A percentile compares a stretch with the other conserved stretches of the same genome.
Evolutionary conservation across 1,140 invertebrate species (phyloP).

Genomic region (Bombus confusus): DNA sequence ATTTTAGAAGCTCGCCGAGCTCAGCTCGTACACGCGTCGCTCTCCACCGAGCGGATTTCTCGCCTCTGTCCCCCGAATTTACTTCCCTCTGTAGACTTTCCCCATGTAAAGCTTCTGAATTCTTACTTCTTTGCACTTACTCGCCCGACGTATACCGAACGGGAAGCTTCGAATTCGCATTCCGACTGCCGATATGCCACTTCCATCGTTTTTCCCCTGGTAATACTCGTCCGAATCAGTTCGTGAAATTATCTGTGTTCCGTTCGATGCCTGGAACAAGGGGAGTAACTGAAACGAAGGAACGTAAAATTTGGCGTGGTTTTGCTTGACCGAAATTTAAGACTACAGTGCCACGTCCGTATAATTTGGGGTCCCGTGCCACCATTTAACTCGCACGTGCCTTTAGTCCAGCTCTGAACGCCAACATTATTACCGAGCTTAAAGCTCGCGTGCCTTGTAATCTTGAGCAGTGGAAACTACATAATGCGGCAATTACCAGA

Average conservation of each 20-base stretch:
- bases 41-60: not conserved
- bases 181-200: not conserved
- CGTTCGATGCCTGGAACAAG: not conserved
- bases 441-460: constrained; percentile 69
- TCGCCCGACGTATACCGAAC: no score
- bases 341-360: constrained; percentile 45
- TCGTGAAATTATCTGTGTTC: not conserved
- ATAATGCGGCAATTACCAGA: constrained; percentile 64
- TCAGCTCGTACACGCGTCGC: not conserved
- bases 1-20: constrained; percentile 24
- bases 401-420: constrained; percentile 49
- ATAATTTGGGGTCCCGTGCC: constrained; percentile 62
- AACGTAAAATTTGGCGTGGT: constrained; percentile 51
- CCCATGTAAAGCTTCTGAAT: not conserved
- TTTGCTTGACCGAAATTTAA: constrained; percentile 55
- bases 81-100: not conserved
- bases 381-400: constrained; percentile 61
- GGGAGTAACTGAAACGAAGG: constrained; percentile 6
- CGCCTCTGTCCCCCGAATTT: not conserved
- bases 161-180: no score
- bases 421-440: constrained; percentile 65
- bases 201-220: not conserved
- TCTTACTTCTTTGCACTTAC: not conserved
- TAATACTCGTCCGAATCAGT: not conserved
- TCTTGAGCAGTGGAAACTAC: constrained; percentile 64